A percentile compares a stretch with the other conserved stretches of the same genome.
phyloP scores from a whole-genome alignment of 2,888 invertebrate genomes.

The Teleiodes luculella region DNA sequence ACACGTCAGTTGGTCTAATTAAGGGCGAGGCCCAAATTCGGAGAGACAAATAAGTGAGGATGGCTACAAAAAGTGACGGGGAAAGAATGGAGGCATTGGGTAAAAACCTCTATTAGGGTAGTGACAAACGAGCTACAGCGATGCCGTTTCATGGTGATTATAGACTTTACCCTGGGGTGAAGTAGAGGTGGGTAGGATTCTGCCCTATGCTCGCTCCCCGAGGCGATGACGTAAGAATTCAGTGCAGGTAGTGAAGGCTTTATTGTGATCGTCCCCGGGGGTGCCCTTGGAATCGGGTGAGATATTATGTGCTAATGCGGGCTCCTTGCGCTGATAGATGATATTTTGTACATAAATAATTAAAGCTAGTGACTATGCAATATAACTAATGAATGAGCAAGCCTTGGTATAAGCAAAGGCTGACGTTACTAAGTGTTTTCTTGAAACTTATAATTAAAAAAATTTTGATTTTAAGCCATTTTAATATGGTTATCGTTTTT shows the following conservation, averaged over 20 bases:
- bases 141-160: slow-evolving; percentile 49
- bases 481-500: no score
- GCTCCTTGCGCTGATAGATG: neutral
- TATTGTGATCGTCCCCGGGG: slow-evolving; percentile 6
- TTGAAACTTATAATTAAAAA: no score
- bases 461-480: no score
- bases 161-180: slow-evolving; percentile 20
- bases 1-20: slow-evolving; percentile 30
- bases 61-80: slow-evolving; percentile 39
- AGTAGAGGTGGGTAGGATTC: neutral
- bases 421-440: no score
- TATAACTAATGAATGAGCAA: no score
- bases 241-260: slow-evolving; percentile 6
- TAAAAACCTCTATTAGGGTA: slow-evolving; percentile 53
- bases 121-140: slow-evolving; percentile 49
- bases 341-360: no score
- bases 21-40: slow-evolving; percentile 29
- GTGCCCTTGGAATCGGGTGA: neutral
- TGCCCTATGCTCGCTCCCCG: neutral
- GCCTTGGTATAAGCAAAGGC: no score
- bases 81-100: slow-evolving; percentile 48
- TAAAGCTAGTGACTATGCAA: no score
- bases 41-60: slow-evolving; percentile 37
- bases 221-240: slow-evolving; percentile 2
- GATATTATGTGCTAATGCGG: slow-evolving; percentile 5